Evolutionary conservation across 2,888 invertebrate genomes (phyloP), one percentile per base, ranked within the genome.

Genomic region (Pristionchus arcanus): DNA sequence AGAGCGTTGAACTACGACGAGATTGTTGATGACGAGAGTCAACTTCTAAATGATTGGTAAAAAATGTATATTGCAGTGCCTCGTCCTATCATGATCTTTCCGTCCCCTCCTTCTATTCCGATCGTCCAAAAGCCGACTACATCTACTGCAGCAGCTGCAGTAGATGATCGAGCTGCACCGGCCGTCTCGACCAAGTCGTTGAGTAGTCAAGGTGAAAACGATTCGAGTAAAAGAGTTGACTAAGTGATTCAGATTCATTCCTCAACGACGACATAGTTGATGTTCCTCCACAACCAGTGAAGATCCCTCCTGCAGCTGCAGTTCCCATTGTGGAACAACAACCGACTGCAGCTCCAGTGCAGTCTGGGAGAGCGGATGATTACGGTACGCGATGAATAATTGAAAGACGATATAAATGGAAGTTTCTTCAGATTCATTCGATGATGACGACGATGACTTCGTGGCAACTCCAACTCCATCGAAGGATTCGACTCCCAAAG

Each of bases 341-440:
- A 31, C 25, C 42, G 2, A 25, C 15, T 53, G 81, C 49, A 81
- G 16, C 28, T 15, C 53, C 34, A 15, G 49, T 21, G 3, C 53
- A 49, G 28, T 21, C 59, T 25, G 59, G 2, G 25, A 21, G 59
- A 34, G 19, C 59, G 49, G 49, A 59, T n/a, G 59, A 59, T 9
- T 31, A 63, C 84, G 84, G 59, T 84, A 42, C 2, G 55, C 21
- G 3, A n/a, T 83, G 11, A 83, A 28, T 21, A 16, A 2, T 55
- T 84, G 53, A 84, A 55, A 3, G 9, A 28, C n/a, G 1, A 9
- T 21, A 63, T 63, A 9, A 63, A 9, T 34, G 0, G n/a, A n/a
- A n/a, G n/a, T n/a, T 37, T 31, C 19, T 28, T 55, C 53, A 84
- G 84, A 84, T 84, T 84, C 84, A 9, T 84, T 84, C 84, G 84